Base-by-base conservation (phyloP, 2,113 vertebrate species). In the Etheostoma cragini region DNA sequence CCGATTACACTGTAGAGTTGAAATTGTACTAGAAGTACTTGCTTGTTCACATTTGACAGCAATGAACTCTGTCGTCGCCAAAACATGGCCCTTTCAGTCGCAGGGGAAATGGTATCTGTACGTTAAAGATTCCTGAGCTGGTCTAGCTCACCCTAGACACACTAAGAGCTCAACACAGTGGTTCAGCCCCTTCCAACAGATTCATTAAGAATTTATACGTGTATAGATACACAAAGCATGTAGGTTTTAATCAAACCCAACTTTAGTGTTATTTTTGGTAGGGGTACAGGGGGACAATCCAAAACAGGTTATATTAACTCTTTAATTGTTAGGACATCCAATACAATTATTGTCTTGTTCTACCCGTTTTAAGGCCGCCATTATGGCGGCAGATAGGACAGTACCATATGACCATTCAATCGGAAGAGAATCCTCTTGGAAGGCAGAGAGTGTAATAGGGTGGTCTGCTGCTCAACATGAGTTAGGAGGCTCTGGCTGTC, bases 391-490 rank as follows among this genome's bases (percentile, higher is more conserved):
- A 89, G 92, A 95, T 92, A 94, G 94, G 93, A 95, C 93, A 94
- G 94, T 95, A 95, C 94, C 94, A 81, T 92, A 91, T 94, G 92
- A 94, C 94, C 93, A 91, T 89, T 94, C 90, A 93, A 92, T 92
- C 91, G 89, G 92, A 94, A 90, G 91, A 93, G 84, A 94, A 90
- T 90, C 91, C 85, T 92, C 84, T 88, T 84, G 85, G 94, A 91
- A 94, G 94, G 94, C 93, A 95, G 95, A 94, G 94, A 92, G 94
- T 94, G 95, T 94, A 95, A 93, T 87, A 84, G 94, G 94, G 94
- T 91, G 87, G 79, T 94, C 95, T 95, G 92, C 94, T 94, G 94
- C 92, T 91, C 85, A 92, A 94, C 89, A 81, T 63, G 81, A 82
- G 78, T 75, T 70, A 65, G 80, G 91, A 82, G 91, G 90, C 83